Percentiles rank a stretch among this genome's conserved stretches.
Conservation (phyloP, 2,797 vertebrate genomes). For the Morelia viridis region DNA sequence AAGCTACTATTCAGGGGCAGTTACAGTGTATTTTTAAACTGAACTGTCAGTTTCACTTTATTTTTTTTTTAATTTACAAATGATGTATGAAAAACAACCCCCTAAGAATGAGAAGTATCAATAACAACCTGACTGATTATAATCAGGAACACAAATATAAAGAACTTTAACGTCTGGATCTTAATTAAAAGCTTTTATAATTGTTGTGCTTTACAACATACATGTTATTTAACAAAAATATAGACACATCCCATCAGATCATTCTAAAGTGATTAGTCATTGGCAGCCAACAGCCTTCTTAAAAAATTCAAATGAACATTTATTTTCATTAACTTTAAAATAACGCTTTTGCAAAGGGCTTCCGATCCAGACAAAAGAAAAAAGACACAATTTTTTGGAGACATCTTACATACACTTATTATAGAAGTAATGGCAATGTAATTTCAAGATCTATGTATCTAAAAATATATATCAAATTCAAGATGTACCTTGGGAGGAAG, state of each 20-base stretch:
- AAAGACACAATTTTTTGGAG: background rate
- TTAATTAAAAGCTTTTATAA: background rate
- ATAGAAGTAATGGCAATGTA: background rate
- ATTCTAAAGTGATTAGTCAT: background rate
- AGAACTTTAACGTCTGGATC: background rate
- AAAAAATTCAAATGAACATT: background rate
- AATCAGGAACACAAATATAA: background rate
- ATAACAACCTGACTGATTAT: background rate
- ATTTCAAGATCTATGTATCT: accelerated
- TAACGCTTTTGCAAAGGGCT: constrained; percentile 8
- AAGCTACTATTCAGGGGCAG: background rate
- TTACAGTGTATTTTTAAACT: background rate
- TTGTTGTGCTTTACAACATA: constrained; percentile 8
- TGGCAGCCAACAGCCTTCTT: background rate
- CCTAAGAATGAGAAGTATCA: background rate
- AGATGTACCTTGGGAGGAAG: constrained; percentile 65
- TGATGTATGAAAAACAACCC: background rate
- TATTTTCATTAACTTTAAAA: constrained; percentile 16
- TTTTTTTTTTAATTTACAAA: background rate
- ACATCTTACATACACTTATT: background rate
- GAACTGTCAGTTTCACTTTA: background rate
- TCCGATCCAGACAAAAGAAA: background rate
- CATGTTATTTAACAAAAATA: background rate
- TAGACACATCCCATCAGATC: background rate
- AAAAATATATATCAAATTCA: accelerated